phyloP scores from a whole-genome alignment of 2,888 invertebrate species.

The Pycnomerus fuliginosus region DNA sequence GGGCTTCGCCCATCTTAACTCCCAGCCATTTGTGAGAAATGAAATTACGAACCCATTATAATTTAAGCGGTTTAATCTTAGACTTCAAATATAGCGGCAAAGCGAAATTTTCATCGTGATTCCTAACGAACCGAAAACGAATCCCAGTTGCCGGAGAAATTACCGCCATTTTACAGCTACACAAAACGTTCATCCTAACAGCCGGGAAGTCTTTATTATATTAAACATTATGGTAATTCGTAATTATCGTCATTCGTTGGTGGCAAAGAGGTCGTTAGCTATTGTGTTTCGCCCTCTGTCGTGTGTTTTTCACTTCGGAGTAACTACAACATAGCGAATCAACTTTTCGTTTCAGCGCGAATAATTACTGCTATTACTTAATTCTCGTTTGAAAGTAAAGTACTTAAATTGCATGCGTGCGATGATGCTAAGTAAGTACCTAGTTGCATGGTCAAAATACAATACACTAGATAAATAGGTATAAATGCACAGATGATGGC shows the following conservation, averaged over 20 bases:
- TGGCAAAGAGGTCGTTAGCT: constrained; percentile 30
- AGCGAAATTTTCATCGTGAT: constrained; percentile 41
- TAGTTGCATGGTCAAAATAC: no score
- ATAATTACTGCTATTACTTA: no score
- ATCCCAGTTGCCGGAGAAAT: constrained; percentile 40
- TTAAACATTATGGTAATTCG: constrained; percentile 49
- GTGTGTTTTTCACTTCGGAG: background rate
- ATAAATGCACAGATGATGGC: no score
- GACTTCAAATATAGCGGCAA: constrained; percentile 33
- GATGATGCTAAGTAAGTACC: no score
- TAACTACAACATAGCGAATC: constrained; percentile 17
- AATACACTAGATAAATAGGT: no score
- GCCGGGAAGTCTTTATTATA: constrained; percentile 45
- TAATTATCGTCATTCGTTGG: constrained; percentile 42
- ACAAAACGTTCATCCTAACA: constrained; percentile 41
- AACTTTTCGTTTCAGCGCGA: constrained; percentile 11
- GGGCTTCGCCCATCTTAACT: constrained; percentile 13
- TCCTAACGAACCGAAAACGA: constrained; percentile 47
- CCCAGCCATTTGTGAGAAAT: constrained; percentile 36
- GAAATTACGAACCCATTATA: constrained; percentile 44
- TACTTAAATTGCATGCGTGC: no score
- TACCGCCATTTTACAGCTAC: constrained; percentile 47
- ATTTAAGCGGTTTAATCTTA: constrained; percentile 43
- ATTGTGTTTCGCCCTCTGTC: constrained; percentile 11
- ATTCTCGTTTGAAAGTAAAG: no score